phyloP scores from a whole-genome alignment of 2,888 invertebrate genomes.

The Lycaena phlaeas region DNA sequence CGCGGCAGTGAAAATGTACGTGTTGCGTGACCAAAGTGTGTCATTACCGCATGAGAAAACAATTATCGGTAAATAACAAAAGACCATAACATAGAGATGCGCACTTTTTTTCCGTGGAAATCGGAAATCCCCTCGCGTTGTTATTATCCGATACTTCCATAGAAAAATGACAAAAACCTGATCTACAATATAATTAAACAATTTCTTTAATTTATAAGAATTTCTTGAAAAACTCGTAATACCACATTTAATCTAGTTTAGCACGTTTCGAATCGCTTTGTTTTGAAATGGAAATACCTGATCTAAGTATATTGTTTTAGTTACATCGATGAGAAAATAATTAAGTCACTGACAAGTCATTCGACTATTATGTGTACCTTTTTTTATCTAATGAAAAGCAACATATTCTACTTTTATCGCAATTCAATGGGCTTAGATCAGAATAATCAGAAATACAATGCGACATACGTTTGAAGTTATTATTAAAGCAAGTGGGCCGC shows the following conservation, averaged over 20 bases:
- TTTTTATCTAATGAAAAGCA: conserved; percentile 11
- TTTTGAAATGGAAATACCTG: conserved; percentile 30
- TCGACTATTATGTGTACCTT: conserved; percentile 13
- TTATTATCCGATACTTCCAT: conserved; percentile 51
- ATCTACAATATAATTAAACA: conserved; percentile 45
- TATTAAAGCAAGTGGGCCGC: conserved; percentile 52
- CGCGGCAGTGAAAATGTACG: conserved; percentile 12
- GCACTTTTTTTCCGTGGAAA: conserved; percentile 44
- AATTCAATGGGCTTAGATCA: conserved; percentile 60
- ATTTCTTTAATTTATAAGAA: conserved; percentile 38
- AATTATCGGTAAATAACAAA: conserved; percentile 43
- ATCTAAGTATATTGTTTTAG: conserved; percentile 1
- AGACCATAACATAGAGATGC: conserved; percentile 33
- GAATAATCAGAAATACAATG: conserved; percentile 66
- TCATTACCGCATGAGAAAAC: conserved; percentile 50
- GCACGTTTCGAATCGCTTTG: conserved; percentile 46
- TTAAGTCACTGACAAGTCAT: background rate
- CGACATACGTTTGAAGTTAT: conserved; percentile 65
- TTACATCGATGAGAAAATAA: conserved; percentile 2
- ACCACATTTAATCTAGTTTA: conserved; percentile 47
- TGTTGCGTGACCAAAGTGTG: conserved; percentile 34
- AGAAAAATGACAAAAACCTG: conserved; percentile 38
- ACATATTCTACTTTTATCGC: conserved; percentile 49
- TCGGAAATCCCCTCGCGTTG: conserved; percentile 61
- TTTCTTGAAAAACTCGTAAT: conserved; percentile 55